Evolutionary conservation across 37 sponge, comb jelly and placozoan species (phyloP), one percentile per base, ranked within the genome.

Genomic region (Amphimedon queenslandica): DNA sequence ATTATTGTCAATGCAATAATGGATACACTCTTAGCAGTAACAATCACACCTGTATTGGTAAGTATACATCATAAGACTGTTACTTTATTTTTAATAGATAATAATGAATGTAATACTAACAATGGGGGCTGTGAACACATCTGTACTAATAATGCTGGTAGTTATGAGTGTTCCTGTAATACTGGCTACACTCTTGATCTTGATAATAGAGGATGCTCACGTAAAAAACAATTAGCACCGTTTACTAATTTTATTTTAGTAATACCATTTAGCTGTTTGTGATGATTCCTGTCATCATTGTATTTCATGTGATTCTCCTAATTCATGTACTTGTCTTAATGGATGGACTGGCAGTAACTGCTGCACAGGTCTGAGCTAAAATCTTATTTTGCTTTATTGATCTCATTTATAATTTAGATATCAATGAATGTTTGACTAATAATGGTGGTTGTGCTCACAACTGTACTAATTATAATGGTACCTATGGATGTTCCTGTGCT

Each of bases 211-310:
- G 6, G 31, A 5, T 3, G 64, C 33, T 21, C 8, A 3, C n/a
- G 20, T 69, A n/a, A 69, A 1, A 55, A 21, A 40, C 28, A 29
- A 23, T 4, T 11, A 6, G 38, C 5, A 39, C 27, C 33, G 3
- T 60, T 16, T 37, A 16, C 5, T 2, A 42, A 4, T 67, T 43
- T 55, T 70, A 13, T n/a, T 57, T 1, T 25, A 80, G 81, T 72
- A 21, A 35, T 73, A 82, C 28, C 73, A 74, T 25, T 47, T 37
- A 6, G 38, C 21, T 2, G 47, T 64, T 13, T 76, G 53, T 72
- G 78, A 71, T 25, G 66, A 58, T 21, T 86, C 81, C 34, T 53
- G 42, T 23, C 77, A 76, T 29, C 10, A 11, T 0, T 82, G 83
- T 58, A 69, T 3, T 30, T 75, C 74, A 63, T 37, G 30, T 0